These are phyloP conservation scores for Chromis chromis DNA, from an alignment of 2,797 vertebrate species.

Conservation along the genomic window DNA sequence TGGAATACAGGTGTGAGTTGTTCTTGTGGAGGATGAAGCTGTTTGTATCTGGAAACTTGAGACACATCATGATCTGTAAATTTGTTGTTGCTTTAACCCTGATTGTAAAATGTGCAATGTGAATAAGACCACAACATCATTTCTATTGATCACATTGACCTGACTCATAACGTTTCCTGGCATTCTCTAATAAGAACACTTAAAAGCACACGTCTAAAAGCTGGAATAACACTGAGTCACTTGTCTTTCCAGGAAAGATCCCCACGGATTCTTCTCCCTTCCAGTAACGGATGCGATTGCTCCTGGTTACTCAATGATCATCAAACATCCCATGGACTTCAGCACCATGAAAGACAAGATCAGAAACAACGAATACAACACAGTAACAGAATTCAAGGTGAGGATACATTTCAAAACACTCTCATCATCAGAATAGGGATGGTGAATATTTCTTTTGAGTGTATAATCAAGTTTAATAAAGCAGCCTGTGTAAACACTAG, in stretches of 20 bases:
- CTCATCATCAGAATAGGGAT: neutral
- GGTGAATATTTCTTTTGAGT: neutral
- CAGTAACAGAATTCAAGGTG: slow-evolving; percentile 98
- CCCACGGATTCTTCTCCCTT: slow-evolving; percentile 97
- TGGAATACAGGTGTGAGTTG: too few relatives aligned
- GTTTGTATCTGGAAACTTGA: neutral
- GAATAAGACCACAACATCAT: neutral
- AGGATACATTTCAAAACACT: slow-evolving; percentile 14
- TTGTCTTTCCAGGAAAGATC: slow-evolving; percentile 90
- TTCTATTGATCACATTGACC: slow-evolving; percentile 10
- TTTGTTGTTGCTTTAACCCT: neutral
- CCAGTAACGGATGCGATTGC: slow-evolving; percentile 98
- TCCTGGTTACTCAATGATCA: slow-evolving; percentile 97
- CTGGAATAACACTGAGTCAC: neutral
- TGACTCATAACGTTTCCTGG: neutral
- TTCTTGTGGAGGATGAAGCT: neutral
- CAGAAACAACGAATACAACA: slow-evolving; percentile 93
- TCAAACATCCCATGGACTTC: slow-evolving; percentile 99
- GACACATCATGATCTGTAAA: neutral
- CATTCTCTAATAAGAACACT: neutral
- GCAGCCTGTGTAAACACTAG: neutral
- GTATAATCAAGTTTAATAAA: too few relatives aligned
- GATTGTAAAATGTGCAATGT: neutral
- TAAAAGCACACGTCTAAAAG: slow-evolving; percentile 2
- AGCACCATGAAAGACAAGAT: slow-evolving; percentile 99